Percentiles rank a stretch among this genome's conserved stretches.
Conservation (phyloP, 2,113 vertebrate species). For the Mola mola region DNA sequence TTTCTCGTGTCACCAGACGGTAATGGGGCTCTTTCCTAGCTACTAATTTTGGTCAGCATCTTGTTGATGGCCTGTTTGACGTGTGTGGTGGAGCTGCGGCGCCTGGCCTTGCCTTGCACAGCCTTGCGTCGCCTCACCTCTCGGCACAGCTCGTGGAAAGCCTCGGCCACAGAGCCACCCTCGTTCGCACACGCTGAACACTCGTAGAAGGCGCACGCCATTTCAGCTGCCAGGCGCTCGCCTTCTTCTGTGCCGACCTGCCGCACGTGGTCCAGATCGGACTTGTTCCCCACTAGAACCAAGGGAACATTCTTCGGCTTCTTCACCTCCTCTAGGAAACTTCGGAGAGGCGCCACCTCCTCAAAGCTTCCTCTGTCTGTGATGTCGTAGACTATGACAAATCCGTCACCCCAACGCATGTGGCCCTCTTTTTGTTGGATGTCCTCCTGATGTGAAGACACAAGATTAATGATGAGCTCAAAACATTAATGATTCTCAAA, state of each 20-base stretch:
- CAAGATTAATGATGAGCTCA: not conserved
- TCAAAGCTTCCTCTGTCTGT: slow-evolving; percentile 96
- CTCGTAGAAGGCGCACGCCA: slow-evolving; percentile 96
- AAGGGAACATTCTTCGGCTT: slow-evolving; percentile 94
- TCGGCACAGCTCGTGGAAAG: slow-evolving; percentile 94
- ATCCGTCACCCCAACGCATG: slow-evolving; percentile 96
- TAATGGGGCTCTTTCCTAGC: slow-evolving; percentile 76
- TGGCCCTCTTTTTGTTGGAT: slow-evolving; percentile 93
- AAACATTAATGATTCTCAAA: not conserved
- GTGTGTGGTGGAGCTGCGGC: slow-evolving; percentile 96
- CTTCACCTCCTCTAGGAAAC: slow-evolving; percentile 92
- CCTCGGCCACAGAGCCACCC: slow-evolving; percentile 87
- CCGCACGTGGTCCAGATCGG: slow-evolving; percentile 92
- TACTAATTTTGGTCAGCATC: slow-evolving; percentile 99
- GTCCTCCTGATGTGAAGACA: slow-evolving; percentile 85
- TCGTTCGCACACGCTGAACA: slow-evolving; percentile 95
- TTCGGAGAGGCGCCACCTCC: slow-evolving; percentile 90
- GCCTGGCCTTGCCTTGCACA: slow-evolving; percentile 92
- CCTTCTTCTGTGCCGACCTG: slow-evolving; percentile 96
- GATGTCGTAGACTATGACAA: slow-evolving; percentile 96
- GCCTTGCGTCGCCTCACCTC: slow-evolving; percentile 92
- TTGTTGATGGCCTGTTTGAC: slow-evolving; percentile 99
- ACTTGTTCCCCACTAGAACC: slow-evolving; percentile 96
- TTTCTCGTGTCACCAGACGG: not conserved
- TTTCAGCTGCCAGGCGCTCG: slow-evolving; percentile 93